A percentile compares a stretch with the other conserved stretches of the same genome.
phyloP scores from a whole-genome alignment of 2,888 invertebrate genomes.

The Patella ulyssiponensis region DNA sequence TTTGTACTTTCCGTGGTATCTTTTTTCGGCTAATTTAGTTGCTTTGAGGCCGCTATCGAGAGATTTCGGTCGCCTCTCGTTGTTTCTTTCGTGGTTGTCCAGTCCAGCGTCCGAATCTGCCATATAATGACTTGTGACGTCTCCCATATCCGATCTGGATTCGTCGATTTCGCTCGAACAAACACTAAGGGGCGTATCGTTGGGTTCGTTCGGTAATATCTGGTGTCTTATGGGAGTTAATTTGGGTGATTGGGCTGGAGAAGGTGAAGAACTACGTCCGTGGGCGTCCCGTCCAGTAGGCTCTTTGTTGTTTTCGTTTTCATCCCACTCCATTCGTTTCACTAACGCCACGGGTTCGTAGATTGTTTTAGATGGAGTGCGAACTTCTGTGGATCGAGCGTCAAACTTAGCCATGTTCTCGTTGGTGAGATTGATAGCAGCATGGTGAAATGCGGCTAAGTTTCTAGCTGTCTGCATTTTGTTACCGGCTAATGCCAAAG shows the following conservation, averaged over 20 bases:
- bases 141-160: background rate
- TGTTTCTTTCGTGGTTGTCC: background rate
- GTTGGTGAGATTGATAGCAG: background rate
- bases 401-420: constrained; percentile 8
- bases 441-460: background rate
- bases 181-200: background rate
- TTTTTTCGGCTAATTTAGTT: background rate
- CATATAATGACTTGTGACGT: background rate
- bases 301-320: background rate
- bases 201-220: background rate
- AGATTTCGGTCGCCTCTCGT: background rate
- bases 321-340: background rate
- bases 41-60: background rate
- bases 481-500: constrained; percentile 5
- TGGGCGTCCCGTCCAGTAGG: too few relatives aligned
- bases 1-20: background rate
- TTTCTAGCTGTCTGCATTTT: background rate
- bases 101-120: background rate
- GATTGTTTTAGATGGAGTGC: background rate
- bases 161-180: background rate
- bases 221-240: background rate
- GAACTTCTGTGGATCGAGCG: background rate
- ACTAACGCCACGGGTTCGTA: background rate
- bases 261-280: background rate
- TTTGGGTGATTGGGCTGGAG: background rate